Base-by-base conservation (phyloP, 2,888 invertebrate genomes). In the Hypomecis atomaria region DNA sequence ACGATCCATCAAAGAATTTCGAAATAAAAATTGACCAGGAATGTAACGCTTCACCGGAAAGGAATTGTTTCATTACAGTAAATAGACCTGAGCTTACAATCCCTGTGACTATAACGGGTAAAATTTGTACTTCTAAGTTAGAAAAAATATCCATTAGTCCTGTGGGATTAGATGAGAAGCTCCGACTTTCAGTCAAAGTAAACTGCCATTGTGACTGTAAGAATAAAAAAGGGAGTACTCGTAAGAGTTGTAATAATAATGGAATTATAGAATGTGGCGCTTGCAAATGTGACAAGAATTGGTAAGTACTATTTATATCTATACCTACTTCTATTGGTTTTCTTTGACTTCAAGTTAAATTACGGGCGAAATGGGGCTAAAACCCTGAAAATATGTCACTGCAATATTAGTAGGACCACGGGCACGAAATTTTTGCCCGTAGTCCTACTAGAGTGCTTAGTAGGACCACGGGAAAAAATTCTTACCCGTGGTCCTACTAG, bases 171-270 rank as follows among this genome's bases (percentile, higher is more conserved):
- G 92, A 94, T 49, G 97, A 97, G 78, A 93, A 93, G 66, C 85
- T 98, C 13, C 87, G 81, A 1, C 89, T 98, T 44, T 92, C 95
- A 50, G 80, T 98, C 44, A 94, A 95, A 67, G 92, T 96, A n/a
- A 86, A 95, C 44, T 97, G 97, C 79, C 93, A 95, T 69, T 98
- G 97, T 82, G 93, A 94, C 6, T 98, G 97, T 85, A 96, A 96
- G 78, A 87, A 85, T 81, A 64, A 76, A 37, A 81, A 93, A 5
- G 8, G n/a, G 5, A 69, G 7, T 8, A 50, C 11, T 9, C 40
- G 48, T 42, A 40, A 71, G 0, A 72, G 84, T 43, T 94, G 94
- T 71, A 78, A 74, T 11, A 49, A 55, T 0, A 81, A 80, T 49
- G 95, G 95, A 9, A 90, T 83, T 10, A 88, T 90, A 62, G 90